phyloP scores from a whole-genome alignment of 2,797 vertebrate genomes.

The Pachyuromys duprasi region DNA sequence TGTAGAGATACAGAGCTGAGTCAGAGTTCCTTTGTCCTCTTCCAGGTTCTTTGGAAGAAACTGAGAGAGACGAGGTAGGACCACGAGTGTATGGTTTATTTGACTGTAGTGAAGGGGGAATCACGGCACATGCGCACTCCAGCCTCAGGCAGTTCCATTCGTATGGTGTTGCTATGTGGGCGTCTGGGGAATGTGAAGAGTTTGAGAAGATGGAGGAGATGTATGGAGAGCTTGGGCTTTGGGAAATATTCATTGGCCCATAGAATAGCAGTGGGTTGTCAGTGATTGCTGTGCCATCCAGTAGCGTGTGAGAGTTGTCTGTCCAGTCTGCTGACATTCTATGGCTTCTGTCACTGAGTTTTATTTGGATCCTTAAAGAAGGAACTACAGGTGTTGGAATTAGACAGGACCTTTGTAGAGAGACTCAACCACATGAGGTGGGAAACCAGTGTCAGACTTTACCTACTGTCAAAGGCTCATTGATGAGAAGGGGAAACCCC shows the following conservation, averaged over 20 bases:
- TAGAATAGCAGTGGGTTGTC: not conserved
- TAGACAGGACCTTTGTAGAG: not conserved
- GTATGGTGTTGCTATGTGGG: not conserved
- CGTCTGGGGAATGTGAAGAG: not conserved
- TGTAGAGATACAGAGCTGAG: not conserved
- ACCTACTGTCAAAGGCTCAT: not conserved
- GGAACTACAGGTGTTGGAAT: not conserved
- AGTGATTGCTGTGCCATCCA: not conserved
- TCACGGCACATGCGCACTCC: not conserved
- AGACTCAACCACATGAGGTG: not conserved
- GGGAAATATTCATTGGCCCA: not conserved
- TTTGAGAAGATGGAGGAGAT: not conserved
- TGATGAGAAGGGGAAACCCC: not conserved
- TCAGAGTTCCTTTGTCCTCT: not conserved
- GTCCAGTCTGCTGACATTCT: not conserved
- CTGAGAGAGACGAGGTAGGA: not conserved
- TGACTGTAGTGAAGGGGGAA: too few species aligned
- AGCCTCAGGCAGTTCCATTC: not conserved
- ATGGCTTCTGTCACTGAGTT: not conserved
- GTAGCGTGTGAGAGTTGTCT: not conserved
- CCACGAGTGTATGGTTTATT: not conserved
- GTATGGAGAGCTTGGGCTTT: not conserved
- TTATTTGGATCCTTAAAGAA: not conserved
- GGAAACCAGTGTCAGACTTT: not conserved
- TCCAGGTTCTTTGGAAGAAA: not conserved